A percentile compares a stretch with the other conserved stretches of the same genome.
Conservation (phyloP, 1,140 invertebrate genomes). For the Thalassaphorura encarpata region DNA sequence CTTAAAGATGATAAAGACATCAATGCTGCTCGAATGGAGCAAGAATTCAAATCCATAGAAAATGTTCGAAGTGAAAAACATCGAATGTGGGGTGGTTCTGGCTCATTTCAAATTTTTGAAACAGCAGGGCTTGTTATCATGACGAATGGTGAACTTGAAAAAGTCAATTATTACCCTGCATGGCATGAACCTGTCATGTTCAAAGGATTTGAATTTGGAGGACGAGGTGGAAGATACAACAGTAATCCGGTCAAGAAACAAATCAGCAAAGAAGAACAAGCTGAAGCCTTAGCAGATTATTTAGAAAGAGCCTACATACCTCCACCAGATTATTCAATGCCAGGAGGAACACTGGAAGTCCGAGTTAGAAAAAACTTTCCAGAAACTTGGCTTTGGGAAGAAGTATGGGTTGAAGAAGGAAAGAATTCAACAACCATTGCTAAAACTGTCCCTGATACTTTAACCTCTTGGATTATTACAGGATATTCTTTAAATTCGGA, state of each 20-base stretch:
- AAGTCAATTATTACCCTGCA: too few relatives aligned
- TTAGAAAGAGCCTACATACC: too few relatives aligned
- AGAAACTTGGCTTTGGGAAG: slow-evolving; percentile 48
- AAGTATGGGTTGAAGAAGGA: slow-evolving; percentile 39
- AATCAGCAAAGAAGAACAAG: too few relatives aligned
- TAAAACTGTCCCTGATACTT: slow-evolving; percentile 65
- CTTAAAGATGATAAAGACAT: slow-evolving; percentile 16
- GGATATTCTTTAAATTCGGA: slow-evolving; percentile 80
- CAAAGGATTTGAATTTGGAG: too few relatives aligned
- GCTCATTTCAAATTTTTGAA: slow-evolving; percentile 37
- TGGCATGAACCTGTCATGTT: not conserved
- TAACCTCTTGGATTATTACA: slow-evolving; percentile 84
- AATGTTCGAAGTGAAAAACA: not conserved
- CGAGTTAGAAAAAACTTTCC: slow-evolving; percentile 18
- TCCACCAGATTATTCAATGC: too few relatives aligned
- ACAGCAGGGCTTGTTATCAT: slow-evolving; percentile 64
- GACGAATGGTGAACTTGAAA: slow-evolving; percentile 52
- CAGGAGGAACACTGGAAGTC: not conserved
- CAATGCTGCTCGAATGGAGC: not conserved
- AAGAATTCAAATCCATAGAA: slow-evolving; percentile 1
- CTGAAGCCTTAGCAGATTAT: too few relatives aligned
- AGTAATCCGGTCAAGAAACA: too few relatives aligned
- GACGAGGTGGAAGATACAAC: too few relatives aligned
- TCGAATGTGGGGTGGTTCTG: slow-evolving; percentile 6
- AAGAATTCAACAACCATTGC: slow-evolving; percentile 38